Conservation (phyloP, 2,888 invertebrate genomes). For the Hyposoter dolosus region DNA sequence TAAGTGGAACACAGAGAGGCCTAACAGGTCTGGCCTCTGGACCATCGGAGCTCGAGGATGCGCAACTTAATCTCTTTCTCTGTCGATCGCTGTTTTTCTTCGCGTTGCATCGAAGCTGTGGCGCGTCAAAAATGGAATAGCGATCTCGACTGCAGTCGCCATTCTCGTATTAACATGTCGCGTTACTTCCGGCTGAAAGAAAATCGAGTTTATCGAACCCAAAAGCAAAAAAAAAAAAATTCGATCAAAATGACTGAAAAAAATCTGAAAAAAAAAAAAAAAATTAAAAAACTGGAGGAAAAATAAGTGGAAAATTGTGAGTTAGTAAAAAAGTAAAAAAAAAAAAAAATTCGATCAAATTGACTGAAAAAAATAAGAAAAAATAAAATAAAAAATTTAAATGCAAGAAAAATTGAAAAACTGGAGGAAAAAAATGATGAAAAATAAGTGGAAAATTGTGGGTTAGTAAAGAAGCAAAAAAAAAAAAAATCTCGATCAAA, state of each 20-base stretch:
- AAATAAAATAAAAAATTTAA: conserved; percentile 51
- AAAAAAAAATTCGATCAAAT: conserved; percentile 46
- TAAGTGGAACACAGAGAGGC: conserved; percentile 51
- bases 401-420: too few species aligned
- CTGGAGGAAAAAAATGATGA: too few species aligned
- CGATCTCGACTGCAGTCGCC: not conserved
- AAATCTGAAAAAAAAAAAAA: too few species aligned
- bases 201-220: conserved; percentile 54
- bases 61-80: conserved; percentile 21
- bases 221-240: conserved; percentile 1
- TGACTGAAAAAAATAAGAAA: conserved; percentile 4
- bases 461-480: too few species aligned
- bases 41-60: conserved; percentile 17
- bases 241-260: not conserved
- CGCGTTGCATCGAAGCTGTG: not conserved
- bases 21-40: conserved; percentile 40
- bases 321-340: not conserved
- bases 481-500: too few species aligned
- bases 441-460: too few species aligned
- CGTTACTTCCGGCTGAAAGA: conserved; percentile 48
- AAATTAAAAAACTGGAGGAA: not conserved
- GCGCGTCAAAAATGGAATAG: conserved; percentile 42
- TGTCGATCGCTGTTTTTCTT: conserved; percentile 19
- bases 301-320: too few species aligned
- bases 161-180: conserved; percentile 9